Conservation (phyloP, 2,888 invertebrate genomes). For the Cheiracanthium punctorium region DNA sequence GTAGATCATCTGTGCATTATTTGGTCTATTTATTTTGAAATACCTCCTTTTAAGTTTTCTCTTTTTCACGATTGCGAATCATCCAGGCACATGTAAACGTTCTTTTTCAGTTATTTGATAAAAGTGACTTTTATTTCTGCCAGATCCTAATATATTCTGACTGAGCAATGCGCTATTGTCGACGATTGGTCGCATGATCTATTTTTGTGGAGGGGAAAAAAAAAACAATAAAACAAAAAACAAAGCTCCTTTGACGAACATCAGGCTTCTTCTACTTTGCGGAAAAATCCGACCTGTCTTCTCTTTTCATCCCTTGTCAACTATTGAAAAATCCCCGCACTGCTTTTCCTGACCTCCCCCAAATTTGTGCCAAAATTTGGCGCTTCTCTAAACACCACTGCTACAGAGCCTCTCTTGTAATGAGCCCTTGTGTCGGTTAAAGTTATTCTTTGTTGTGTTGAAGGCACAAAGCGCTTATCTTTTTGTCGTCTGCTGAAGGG, state of each 20-base stretch:
- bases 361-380: constrained; percentile 3
- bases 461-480: not conserved
- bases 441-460: not conserved
- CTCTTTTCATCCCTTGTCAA: not conserved
- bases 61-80: no score
- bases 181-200: not conserved
- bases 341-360: not conserved
- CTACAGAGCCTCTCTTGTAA: not conserved
- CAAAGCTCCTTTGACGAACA: not conserved
- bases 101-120: no score
- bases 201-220: not conserved
- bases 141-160: no score
- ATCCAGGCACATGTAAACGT: no score
- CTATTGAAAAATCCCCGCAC: not conserved
- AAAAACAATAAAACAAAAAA: no score
- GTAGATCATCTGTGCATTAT: no score
- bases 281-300: not conserved
- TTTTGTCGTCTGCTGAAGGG: not conserved
- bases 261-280: not conserved
- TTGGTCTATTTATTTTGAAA: no score
- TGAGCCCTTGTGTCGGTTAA: not conserved
- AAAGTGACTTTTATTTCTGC: no score
- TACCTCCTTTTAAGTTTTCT: no score
- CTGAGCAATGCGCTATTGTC: no score
- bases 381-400: not conserved